A percentile compares a stretch with the other conserved stretches of the same genome.
Evolutionary conservation across 2,113 vertebrate species (phyloP).

Genomic region (Crocuta crocuta): DNA sequence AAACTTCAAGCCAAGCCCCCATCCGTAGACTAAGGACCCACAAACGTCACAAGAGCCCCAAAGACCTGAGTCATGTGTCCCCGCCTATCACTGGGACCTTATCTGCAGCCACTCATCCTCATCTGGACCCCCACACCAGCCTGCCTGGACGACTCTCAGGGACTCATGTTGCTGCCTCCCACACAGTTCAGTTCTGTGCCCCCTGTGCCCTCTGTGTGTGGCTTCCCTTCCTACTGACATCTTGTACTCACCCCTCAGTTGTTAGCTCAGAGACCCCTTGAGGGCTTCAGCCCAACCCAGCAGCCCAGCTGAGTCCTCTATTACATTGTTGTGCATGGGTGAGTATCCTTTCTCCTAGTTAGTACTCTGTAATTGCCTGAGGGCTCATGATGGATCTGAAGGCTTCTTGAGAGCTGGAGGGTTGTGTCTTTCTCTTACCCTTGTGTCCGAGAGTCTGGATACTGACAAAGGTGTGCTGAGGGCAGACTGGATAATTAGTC

Average conservation of each 20-base stretch:
- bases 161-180: not conserved
- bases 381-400: not conserved
- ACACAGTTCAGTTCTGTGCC: not conserved
- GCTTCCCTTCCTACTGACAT: not conserved
- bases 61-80: constrained; percentile 16
- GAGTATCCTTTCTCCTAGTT: not conserved
- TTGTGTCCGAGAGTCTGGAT: not conserved
- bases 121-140: not conserved
- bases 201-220: not conserved
- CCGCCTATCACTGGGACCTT: not conserved
- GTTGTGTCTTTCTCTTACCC: not conserved
- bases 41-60: not conserved
- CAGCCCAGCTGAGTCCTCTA: not conserved
- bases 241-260: not conserved
- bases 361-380: not conserved
- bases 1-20: not conserved
- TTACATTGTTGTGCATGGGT: not conserved
- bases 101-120: not conserved
- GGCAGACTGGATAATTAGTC: not conserved
- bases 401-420: not conserved
- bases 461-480: not conserved
- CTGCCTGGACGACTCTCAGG: not conserved
- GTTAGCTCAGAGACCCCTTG: not conserved
- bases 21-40: not conserved
- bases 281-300: too few relatives aligned